Conservation (phyloP, 2,113 vertebrate species). For the cattle (Bos taurus) region DNA sequence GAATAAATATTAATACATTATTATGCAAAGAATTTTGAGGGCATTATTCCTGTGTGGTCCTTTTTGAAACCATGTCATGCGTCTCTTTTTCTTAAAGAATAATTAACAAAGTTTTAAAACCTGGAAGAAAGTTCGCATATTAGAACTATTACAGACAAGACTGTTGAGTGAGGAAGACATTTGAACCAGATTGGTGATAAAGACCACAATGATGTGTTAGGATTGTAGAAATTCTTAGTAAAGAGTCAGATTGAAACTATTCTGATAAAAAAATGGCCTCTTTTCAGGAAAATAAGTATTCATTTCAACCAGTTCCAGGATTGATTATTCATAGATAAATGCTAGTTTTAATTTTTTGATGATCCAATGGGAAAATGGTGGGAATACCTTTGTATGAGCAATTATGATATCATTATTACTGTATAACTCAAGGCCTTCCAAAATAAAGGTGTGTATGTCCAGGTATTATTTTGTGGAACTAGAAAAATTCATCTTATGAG, state of each 20-base stretch:
- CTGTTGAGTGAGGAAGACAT: neutral
- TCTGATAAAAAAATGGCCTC: neutral
- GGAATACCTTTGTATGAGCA: neutral
- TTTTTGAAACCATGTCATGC: neutral
- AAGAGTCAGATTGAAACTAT: neutral
- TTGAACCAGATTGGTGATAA: neutral
- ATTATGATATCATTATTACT: neutral
- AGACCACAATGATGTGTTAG: neutral
- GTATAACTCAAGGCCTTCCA: neutral
- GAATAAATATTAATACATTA: neutral
- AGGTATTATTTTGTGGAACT: neutral
- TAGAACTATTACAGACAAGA: neutral
- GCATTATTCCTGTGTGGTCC: neutral
- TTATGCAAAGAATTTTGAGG: neutral
- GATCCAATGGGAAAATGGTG: neutral
- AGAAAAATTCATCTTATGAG: neutral
- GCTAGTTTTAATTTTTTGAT: neutral
- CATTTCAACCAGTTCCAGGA: neutral
- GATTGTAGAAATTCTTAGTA: neutral
- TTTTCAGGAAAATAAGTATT: neutral
- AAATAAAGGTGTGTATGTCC: neutral
- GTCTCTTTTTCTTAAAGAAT: slow-evolving; percentile 8
- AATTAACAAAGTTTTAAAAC: neutral
- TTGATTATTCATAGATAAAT: neutral
- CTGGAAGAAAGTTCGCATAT: neutral